Percentiles rank a stretch among this genome's conserved stretches.
Evolutionary conservation across 2,888 invertebrate species (phyloP).

Genomic region (Leptinotarsa haldemani): DNA sequence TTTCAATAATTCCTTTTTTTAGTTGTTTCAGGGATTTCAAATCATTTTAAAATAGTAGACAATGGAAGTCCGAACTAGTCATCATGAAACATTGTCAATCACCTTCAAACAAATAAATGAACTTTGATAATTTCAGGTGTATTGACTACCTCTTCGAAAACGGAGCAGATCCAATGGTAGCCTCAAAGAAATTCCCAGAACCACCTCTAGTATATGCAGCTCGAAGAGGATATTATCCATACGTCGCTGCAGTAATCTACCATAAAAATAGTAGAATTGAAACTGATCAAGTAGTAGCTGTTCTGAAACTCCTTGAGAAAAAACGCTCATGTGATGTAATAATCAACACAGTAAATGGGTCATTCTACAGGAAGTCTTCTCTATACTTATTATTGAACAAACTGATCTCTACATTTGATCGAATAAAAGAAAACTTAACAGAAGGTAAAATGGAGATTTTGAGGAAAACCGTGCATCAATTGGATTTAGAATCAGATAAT

Average conservation of each 20-base stretch:
- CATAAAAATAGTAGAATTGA: constrained; percentile 42
- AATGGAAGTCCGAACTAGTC: too few species aligned
- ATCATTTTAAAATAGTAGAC: too few species aligned
- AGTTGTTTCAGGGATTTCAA: too few species aligned
- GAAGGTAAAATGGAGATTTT: constrained; percentile 30
- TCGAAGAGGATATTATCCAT: constrained; percentile 49
- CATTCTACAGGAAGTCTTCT: constrained; percentile 43
- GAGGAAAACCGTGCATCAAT: constrained; percentile 35
- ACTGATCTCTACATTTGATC: constrained; percentile 28
- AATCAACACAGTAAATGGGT: not conserved
- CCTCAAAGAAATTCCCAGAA: constrained; percentile 40
- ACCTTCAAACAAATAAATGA: too few species aligned
- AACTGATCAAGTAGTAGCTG: constrained; percentile 40
- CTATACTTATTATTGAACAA: constrained; percentile 46
- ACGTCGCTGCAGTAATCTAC: constrained; percentile 48
- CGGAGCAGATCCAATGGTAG: constrained; percentile 45
- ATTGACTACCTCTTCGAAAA: constrained; percentile 50
- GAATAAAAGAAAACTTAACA: constrained; percentile 28
- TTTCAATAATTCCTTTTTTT: too few species aligned
- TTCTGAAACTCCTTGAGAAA: constrained; percentile 35
- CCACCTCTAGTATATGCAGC: constrained; percentile 48
- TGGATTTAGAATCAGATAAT: constrained; percentile 46
- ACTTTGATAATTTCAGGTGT: constrained; percentile 34
- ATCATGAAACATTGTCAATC: too few species aligned
- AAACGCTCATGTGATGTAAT: constrained; percentile 23